Evolutionary conservation across 2,888 invertebrate species (phyloP).

Genomic region (Protonemura montana): DNA sequence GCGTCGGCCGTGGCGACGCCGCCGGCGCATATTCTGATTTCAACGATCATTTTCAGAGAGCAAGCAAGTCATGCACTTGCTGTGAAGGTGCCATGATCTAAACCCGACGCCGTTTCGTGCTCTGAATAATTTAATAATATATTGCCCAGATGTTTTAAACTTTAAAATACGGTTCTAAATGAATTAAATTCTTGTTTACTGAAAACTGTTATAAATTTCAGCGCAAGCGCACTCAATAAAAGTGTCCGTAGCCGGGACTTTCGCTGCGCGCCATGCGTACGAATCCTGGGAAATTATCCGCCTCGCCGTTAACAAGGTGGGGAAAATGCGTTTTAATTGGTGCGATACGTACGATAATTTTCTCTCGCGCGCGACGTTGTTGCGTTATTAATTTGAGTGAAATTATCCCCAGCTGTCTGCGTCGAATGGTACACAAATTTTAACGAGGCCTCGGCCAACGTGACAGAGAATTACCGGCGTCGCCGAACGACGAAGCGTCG

Average conservation of each 20-base stretch:
- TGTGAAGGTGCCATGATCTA: background rate
- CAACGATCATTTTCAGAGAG: background rate
- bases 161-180: background rate
- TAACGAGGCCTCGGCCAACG: slow-evolving; percentile 38
- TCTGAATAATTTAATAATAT: background rate
- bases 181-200: slow-evolving; percentile 7
- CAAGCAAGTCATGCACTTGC: background rate
- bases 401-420: slow-evolving; percentile 46
- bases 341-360: slow-evolving; percentile 34
- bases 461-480: slow-evolving; percentile 29
- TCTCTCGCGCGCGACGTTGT: slow-evolving; percentile 24
- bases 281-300: background rate
- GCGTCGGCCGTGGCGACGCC: background rate
- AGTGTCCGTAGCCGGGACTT: background rate
- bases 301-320: background rate
- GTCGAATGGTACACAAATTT: background rate
- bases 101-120: background rate
- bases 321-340: slow-evolving; percentile 16
- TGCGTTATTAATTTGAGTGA: slow-evolving; percentile 46
- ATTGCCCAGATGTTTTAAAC: background rate
- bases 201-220: background rate
- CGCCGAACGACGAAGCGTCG: background rate
- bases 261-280: background rate
- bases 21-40: too few species aligned
- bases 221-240: background rate